Base-by-base conservation (phyloP, 2,113 vertebrate genomes). In the Lethenteron camtschaticum region DNA sequence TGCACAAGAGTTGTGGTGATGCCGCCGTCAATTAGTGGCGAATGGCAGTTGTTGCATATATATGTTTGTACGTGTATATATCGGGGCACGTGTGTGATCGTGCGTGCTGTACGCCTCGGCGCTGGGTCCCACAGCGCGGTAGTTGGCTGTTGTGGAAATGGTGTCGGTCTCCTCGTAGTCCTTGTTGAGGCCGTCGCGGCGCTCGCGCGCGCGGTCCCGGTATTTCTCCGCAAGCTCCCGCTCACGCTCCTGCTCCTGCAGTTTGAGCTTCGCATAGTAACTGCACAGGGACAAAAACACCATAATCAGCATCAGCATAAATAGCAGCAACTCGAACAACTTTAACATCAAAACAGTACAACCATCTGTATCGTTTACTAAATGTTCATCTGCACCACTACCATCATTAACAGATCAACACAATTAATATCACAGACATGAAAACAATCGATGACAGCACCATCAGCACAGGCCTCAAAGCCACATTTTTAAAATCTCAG, bases 141-240 rank as follows among this genome's bases (percentile, higher is more conserved):
- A 96, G 79, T 96, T 96, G 69, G 90, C 90, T 0, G 90, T 97
- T 56, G 92, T 96, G 81, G 89, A 95, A 74, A 99, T 99, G 57
- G 96, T 83, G 70, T 96, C 91, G 0, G 91, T 96, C 77, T 99
- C 94, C 71, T 95, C 94, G 0, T 99, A 96, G 76, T 96, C 94
- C 72, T 96, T 96, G 81, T 96, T 96, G 57, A 96, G 88, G 0
- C 94, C 94, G 55, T 99, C 94, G 69, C 90, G 80, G 56, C 90
- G 77, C 78, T 99, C 94, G 71, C 94, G 83, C 8, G 92, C 94
- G 70, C 94, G 77, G 71, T 99, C 92, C 18, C 92, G 78, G 79
- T 99, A 99, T 73, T 96, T 96, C 80, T 99, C 94, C 0, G 94
- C 92, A 72, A 99, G 76, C 72, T 99, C 90, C 58, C 90, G 75